phyloP scores from a whole-genome alignment of 1,140 invertebrate genomes.

The Cotesia glomerata region DNA sequence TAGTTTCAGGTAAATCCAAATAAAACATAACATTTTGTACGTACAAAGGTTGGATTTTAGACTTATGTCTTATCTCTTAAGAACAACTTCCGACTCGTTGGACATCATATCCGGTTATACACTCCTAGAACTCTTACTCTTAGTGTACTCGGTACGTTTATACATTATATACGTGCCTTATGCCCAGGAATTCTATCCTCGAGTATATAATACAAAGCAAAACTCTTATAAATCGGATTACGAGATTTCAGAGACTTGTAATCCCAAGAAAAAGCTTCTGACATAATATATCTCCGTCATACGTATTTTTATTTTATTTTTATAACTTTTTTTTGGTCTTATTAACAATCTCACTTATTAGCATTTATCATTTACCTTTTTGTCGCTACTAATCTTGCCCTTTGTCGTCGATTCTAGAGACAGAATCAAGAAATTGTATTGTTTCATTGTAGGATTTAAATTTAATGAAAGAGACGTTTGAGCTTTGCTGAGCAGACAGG shows the following conservation, averaged over 20 bases:
- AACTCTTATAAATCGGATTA: constrained; percentile 24
- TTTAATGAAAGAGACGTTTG: too few relatives aligned
- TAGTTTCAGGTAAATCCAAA: too few relatives aligned
- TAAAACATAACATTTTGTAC: constrained; percentile 32
- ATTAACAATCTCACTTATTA: too few relatives aligned
- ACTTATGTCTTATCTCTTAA: background rate
- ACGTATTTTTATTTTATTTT: background rate
- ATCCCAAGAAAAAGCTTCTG: constrained; percentile 7
- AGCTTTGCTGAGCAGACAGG: too few relatives aligned
- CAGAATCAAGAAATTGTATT: too few relatives aligned
- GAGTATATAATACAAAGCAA: background rate
- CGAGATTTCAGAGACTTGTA: constrained; percentile 19
- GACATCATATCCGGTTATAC: constrained; percentile 11
- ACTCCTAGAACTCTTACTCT: background rate
- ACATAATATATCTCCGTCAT: background rate
- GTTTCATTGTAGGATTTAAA: too few relatives aligned
- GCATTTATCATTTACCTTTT: too few relatives aligned
- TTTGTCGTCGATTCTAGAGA: too few relatives aligned
- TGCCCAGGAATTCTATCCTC: background rate
- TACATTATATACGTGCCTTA: background rate
- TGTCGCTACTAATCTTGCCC: too few relatives aligned
- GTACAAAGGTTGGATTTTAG: constrained; percentile 15
- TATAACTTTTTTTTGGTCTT: background rate
- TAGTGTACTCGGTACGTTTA: background rate
- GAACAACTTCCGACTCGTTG: constrained; percentile 22